Percentiles rank a stretch among this genome's conserved stretches.
These are phyloP conservation scores for Acanthosepion lycidas DNA, from an alignment of 2,888 invertebrate genomes.

Conservation along the genomic window DNA sequence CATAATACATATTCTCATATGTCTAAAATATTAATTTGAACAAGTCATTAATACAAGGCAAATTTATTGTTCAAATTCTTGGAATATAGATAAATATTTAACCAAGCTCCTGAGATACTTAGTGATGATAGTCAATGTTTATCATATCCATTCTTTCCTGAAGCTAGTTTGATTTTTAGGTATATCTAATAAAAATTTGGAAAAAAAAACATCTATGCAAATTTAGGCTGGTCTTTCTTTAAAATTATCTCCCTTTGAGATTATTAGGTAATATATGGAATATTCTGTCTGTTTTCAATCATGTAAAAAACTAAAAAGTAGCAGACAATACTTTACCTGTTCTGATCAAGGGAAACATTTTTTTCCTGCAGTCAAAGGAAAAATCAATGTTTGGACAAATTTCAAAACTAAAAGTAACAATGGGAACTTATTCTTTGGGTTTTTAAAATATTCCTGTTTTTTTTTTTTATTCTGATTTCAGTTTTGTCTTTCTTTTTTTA, in stretches of 20 bases:
- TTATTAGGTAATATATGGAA: background rate
- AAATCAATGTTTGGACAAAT: conserved; percentile 10
- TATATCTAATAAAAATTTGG: no score
- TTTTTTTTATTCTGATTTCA: background rate
- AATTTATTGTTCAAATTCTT: no score
- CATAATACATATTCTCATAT: no score
- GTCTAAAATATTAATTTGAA: no score
- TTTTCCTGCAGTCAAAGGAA: background rate
- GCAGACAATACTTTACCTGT: background rate
- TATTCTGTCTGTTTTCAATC: background rate
- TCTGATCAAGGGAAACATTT: background rate
- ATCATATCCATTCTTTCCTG: no score
- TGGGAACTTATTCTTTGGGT: background rate
- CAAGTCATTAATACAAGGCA: no score
- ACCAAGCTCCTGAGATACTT: no score
- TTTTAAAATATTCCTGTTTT: background rate
- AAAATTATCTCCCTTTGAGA: background rate
- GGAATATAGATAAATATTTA: no score
- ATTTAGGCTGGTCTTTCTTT: no score
- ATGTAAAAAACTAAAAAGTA: background rate
- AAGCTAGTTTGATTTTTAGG: no score
- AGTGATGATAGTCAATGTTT: no score
- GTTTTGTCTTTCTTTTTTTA: background rate
- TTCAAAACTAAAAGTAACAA: background rate
- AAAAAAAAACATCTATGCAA: no score